phyloP scores from a whole-genome alignment of 2,888 invertebrate genomes.

The Mycalesis mineus region DNA sequence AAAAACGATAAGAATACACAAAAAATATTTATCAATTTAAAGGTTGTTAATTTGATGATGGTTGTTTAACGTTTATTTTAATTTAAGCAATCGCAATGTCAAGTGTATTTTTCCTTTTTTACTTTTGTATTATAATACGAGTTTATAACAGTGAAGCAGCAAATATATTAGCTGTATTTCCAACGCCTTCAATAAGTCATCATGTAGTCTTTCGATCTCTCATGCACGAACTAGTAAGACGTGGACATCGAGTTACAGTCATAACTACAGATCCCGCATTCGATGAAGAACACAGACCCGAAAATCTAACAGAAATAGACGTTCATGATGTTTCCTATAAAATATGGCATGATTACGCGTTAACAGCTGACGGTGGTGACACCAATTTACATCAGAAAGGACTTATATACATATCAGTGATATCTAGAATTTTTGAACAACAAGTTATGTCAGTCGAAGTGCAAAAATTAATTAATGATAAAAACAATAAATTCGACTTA shows the following conservation, averaged over 20 bases:
- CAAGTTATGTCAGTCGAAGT: conserved; percentile 19
- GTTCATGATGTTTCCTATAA: conserved; percentile 42
- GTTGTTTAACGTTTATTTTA: neutral
- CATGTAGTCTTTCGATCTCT: conserved; percentile 40
- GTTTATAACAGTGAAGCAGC: conserved; percentile 30
- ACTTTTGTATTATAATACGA: neutral
- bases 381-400: neutral
- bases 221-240: conserved; percentile 37
- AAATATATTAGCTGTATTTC: conserved; percentile 39
- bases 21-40: too few relatives aligned
- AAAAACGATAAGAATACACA: too few relatives aligned
- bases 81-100: neutral
- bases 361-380: conserved; percentile 1
- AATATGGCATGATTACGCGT: conserved; percentile 1
- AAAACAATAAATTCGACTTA: conserved; percentile 36
- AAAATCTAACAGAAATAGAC: conserved; percentile 47
- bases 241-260: conserved; percentile 40
- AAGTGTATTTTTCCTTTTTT: neutral
- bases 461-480: conserved; percentile 17
- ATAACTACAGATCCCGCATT: conserved; percentile 41
- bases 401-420: conserved; percentile 4
- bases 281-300: conserved; percentile 33
- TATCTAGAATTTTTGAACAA: conserved; percentile 18
- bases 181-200: conserved; percentile 42
- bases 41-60: too few relatives aligned